Percentiles rank a stretch among this genome's conserved stretches.
These are phyloP conservation scores for Zhuqinia jingwanae DNA, from an alignment of 2,888 invertebrate genomes.

Conservation along the genomic window DNA sequence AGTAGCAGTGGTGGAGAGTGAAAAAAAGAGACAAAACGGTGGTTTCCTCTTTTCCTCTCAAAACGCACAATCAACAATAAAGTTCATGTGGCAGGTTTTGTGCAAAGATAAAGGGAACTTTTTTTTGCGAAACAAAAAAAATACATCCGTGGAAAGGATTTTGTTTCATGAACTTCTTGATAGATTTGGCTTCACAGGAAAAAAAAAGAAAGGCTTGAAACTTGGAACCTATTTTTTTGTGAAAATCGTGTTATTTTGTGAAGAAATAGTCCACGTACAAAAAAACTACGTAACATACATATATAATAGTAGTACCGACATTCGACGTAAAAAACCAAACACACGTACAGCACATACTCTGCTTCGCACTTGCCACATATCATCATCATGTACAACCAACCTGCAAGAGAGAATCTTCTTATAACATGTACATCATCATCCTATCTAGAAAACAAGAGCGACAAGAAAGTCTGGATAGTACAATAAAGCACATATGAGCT, in stretches of 20 bases:
- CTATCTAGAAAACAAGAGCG: constrained; percentile 30
- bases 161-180: constrained; percentile 64
- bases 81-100: constrained; percentile 38
- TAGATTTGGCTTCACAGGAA: neutral
- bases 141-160: constrained; percentile 1
- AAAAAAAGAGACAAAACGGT: constrained; percentile 38
- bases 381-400: too few species aligned
- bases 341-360: too few species aligned
- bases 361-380: too few species aligned
- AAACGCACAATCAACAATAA: constrained; percentile 40
- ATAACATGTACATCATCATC: constrained; percentile 46
- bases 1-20: too few species aligned
- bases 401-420: too few species aligned
- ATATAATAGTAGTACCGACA: too few species aligned
- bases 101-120: constrained; percentile 21
- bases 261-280: constrained; percentile 47
- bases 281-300: constrained; percentile 23
- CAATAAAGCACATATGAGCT: constrained; percentile 54
- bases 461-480: constrained; percentile 44
- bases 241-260: constrained; percentile 38
- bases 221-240: too few species aligned
- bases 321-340: too few species aligned
- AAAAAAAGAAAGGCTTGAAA: neutral
- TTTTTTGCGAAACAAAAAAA: constrained; percentile 29
- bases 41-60: constrained; percentile 14